A percentile compares a stretch with the other conserved stretches of the same genome.
Conservation (phyloP, 2,113 vertebrate genomes). For the Eupsittula cactorum region DNA sequence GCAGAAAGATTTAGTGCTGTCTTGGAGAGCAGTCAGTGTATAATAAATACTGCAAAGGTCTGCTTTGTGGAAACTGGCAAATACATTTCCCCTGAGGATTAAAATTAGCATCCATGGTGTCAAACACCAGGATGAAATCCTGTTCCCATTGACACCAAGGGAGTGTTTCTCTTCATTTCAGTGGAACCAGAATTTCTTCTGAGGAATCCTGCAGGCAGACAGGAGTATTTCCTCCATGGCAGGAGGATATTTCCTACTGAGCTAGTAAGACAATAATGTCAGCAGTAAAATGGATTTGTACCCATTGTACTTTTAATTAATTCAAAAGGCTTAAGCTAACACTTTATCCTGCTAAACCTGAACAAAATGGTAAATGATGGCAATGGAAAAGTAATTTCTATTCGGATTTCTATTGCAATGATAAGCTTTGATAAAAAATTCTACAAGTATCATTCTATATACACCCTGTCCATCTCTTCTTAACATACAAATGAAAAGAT, state of each 20-base stretch:
- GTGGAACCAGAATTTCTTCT: not conserved
- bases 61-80: not conserved
- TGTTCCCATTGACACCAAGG: not conserved
- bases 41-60: not conserved
- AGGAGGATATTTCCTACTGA: not conserved
- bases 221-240: not conserved
- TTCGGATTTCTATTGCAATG: not conserved
- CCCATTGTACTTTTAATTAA: conserved; percentile 24
- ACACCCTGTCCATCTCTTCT: not conserved
- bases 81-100: not conserved
- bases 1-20: not conserved
- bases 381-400: conserved; percentile 14
- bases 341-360: not conserved
- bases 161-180: not conserved
- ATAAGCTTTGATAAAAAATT: conserved; percentile 21
- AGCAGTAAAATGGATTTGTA: conserved; percentile 28
- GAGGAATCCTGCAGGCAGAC: not conserved
- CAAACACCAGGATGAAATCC: not conserved
- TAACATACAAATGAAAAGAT: conserved; percentile 67
- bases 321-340: not conserved
- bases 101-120: conserved; percentile 16
- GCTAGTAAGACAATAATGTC: not conserved
- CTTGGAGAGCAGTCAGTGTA: not conserved
- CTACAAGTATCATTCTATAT: conserved; percentile 42
- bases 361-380: not conserved